Conservation (phyloP, 1,140 invertebrate genomes). For the Musca vetustissima region DNA sequence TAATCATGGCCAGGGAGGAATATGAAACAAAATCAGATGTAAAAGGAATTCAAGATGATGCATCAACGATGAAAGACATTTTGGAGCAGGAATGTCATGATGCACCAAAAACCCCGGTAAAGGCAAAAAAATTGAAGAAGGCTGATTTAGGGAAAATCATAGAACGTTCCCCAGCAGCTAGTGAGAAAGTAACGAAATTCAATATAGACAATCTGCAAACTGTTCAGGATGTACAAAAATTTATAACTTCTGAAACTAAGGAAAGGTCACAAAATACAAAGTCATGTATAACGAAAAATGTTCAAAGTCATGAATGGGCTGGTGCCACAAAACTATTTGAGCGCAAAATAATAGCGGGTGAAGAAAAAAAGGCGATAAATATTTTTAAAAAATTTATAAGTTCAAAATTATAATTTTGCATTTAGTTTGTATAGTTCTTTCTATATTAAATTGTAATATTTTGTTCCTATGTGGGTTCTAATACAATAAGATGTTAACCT, state of each 20-base stretch:
- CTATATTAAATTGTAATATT: too few species aligned
- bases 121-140: conserved; percentile 2
- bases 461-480: too few species aligned
- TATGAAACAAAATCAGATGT: too few species aligned
- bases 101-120: neutral
- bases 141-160: conserved; percentile 12
- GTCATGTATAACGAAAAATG: conserved; percentile 35
- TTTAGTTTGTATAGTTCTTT: too few species aligned
- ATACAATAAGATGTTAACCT: too few species aligned
- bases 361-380: conserved; percentile 41
- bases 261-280: conserved; percentile 31
- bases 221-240: conserved; percentile 37
- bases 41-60: too few species aligned
- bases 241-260: conserved; percentile 40
- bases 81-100: neutral
- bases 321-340: conserved; percentile 42
- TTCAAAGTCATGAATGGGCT: conserved; percentile 45
- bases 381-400: conserved; percentile 52
- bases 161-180: neutral
- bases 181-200: neutral
- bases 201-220: conserved; percentile 27
- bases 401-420: conserved; percentile 37
- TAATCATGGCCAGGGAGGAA: neutral
- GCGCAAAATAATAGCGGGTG: conserved; percentile 36
- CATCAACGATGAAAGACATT: neutral